Evolutionary conservation across 2,113 vertebrate genomes (phyloP), one percentile per base, ranked within the genome.

Genomic region (Setophaga petechia): DNA sequence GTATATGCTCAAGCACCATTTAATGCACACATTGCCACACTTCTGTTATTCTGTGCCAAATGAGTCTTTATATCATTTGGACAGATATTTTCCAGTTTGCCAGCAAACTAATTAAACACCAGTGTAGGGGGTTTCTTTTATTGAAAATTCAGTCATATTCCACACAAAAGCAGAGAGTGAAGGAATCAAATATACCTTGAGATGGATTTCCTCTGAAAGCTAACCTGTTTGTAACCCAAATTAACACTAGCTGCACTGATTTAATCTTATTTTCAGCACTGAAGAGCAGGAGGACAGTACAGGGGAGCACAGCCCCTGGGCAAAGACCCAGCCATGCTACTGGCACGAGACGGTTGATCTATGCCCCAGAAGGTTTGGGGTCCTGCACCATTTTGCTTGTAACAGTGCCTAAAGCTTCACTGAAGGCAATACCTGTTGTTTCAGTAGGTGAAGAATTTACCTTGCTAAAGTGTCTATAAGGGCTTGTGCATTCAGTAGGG

Each of bases 291-390:
- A 85, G 23, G 51, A 37, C 2, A 12, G 43, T 65, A 35, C 41
- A 51, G 66, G 35, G 66, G 31, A 63, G 39, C 0, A 0, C 31
- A 55, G 65, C 11, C 24, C 30, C 67, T 12, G 9, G 24, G 66
- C 0, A 0, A 33, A 49, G 73, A 49, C 17, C 27, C 20, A 27
- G 68, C 62, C 11, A 2, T 33, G 22, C 33, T 4, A 1, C 16
- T 35, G 30, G 49, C 39, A 83, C 1, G 4, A 75, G 49, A 25
- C 3, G 6, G 19, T 9, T 71, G 46, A 25, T 55, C 72, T 0
- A 0, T 82, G 82, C 21, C 20, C 18, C 27, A 59, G 31, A 27
- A 57, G 18, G 11, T 52, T 37, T 86, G 68, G 31, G 12, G 43
- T 84, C 35, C 54, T 10, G 6, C 57, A 43, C 44, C 1, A 30